These are phyloP conservation scores for Neosalanx taihuensis DNA, from an alignment of 2,797 vertebrate species.

Conservation along the genomic window DNA sequence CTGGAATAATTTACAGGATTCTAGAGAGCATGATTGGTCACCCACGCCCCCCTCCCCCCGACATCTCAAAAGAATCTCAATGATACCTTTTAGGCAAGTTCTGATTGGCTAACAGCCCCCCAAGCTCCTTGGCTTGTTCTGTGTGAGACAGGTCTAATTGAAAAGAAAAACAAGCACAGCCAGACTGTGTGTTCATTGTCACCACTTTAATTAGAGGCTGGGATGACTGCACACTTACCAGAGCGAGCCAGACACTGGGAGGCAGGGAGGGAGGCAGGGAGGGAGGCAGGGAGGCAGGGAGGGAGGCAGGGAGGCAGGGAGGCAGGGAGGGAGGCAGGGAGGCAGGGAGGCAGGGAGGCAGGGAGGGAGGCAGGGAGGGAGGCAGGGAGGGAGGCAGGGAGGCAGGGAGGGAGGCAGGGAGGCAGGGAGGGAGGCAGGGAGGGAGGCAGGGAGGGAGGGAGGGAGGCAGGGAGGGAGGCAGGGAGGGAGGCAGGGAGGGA, in stretches of 20 bases:
- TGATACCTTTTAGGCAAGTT: not conserved
- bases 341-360: not conserved
- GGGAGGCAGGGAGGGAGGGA: not conserved
- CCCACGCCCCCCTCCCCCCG: too few species aligned
- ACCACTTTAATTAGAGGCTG: conserved; percentile 30
- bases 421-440: too few species aligned
- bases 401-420: not conserved
- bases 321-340: not conserved
- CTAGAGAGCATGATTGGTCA: too few species aligned
- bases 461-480: conserved; percentile 39
- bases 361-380: too few species aligned
- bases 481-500: not conserved
- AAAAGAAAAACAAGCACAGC: conserved; percentile 15
- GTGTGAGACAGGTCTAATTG: conserved; percentile 8
- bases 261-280: conserved; percentile 29
- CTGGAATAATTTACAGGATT: too few species aligned
- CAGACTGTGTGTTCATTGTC: conserved; percentile 16
- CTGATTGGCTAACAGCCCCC: not conserved
- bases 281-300: not conserved
- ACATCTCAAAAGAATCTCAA: not conserved
- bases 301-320: not conserved
- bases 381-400: not conserved
- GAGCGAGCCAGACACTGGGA: conserved; percentile 32
- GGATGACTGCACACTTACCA: conserved; percentile 13
- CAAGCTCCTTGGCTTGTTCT: not conserved